Evolutionary conservation across 2,888 invertebrate species (phyloP).

Genomic region (Alloscopus bannaensis): DNA sequence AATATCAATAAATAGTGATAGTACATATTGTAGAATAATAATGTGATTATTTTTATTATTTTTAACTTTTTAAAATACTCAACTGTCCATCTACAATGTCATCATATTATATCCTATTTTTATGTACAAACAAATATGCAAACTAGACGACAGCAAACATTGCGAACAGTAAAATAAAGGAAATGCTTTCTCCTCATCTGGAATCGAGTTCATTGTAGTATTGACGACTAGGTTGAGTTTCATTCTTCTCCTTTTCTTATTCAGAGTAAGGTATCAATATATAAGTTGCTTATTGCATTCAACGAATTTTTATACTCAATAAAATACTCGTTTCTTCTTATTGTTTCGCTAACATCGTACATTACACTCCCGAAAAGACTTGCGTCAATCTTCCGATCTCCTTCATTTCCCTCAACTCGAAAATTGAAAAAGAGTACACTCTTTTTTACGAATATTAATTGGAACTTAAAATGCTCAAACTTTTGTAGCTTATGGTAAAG

Average conservation of each 20-base stretch:
- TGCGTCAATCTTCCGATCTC: no score
- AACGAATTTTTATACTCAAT: not conserved
- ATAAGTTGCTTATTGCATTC: slow-evolving; percentile 41
- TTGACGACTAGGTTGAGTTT: slow-evolving; percentile 45
- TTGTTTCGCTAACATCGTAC: no score
- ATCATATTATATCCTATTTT: not conserved
- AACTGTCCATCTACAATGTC: not conserved
- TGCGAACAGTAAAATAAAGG: slow-evolving; percentile 23
- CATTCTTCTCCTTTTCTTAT: slow-evolving; percentile 24
- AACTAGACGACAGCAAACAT: slow-evolving; percentile 20
- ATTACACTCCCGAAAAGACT: no score
- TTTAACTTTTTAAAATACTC: no score
- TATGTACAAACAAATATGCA: slow-evolving; percentile 11
- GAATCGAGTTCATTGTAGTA: not conserved
- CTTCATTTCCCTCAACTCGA: no score
- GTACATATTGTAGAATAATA: no score
- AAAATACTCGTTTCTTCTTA: not conserved
- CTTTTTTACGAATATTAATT: no score
- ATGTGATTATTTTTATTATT: no score
- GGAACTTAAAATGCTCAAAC: no score
- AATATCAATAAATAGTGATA: not conserved
- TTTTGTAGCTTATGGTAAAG: no score
- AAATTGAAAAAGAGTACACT: no score
- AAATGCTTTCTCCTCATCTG: not conserved
- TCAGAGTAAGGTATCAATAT: slow-evolving; percentile 19